phyloP scores from a whole-genome alignment of 2,113 vertebrate genomes.

The Prietella phreatophila region DNA sequence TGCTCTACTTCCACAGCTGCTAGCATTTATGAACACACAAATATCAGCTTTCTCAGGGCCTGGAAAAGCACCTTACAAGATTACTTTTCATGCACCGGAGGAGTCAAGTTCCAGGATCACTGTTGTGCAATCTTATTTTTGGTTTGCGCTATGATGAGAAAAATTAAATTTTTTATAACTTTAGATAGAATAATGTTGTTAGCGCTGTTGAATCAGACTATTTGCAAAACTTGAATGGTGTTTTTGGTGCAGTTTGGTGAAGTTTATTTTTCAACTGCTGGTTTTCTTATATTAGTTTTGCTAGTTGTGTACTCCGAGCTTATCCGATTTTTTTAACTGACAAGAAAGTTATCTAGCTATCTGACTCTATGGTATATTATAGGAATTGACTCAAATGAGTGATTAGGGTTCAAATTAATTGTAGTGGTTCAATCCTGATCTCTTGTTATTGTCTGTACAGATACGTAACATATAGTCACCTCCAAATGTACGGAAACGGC shows the following conservation, averaged over 20 bases:
- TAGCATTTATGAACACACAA: slow-evolving; percentile 1
- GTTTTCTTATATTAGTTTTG: neutral
- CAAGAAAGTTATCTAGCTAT: neutral
- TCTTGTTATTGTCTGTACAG: neutral
- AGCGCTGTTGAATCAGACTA: neutral
- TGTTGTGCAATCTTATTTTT: slow-evolving; percentile 5
- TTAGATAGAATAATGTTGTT: neutral
- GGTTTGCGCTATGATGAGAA: neutral
- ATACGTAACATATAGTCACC: neutral
- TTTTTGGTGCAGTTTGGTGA: neutral
- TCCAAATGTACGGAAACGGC: no score
- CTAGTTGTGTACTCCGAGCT: neutral
- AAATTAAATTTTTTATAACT: neutral
- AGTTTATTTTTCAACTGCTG: neutral
- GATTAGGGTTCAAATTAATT: neutral
- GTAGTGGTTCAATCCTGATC: neutral
- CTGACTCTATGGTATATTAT: neutral
- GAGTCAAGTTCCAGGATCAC: neutral
- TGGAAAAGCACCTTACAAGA: slow-evolving; percentile 7
- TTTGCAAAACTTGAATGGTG: neutral
- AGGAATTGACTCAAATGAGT: neutral
- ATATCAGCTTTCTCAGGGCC: slow-evolving; percentile 44
- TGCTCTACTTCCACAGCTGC: neutral
- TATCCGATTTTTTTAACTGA: neutral
- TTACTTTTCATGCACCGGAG: neutral